Evolutionary conservation across 2,888 invertebrate species (phyloP), one percentile per base, ranked within the genome.

Genomic region (Agrochola circellaris): DNA sequence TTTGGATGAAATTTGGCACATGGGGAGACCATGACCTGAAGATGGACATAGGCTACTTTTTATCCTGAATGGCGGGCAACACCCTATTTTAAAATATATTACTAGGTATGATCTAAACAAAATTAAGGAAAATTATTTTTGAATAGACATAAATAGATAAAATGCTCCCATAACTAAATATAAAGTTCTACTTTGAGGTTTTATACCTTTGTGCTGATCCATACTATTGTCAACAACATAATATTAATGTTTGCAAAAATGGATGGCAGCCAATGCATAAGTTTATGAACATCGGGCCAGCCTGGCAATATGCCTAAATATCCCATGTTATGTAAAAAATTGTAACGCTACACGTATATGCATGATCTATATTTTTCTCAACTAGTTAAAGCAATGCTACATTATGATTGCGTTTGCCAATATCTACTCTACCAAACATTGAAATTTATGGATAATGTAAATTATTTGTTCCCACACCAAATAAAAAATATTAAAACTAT

Each of bases 291-390:
- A 71, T 66, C 71, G 65, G 58, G 69, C 26, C 58, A 64, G 30
- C 38, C 64, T 87, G 87, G 87, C 88, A 81, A 15, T 34, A 34
- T 71, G 87, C 87, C 85, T 85, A 64, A 82, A 64, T 61, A 68
- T 61, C 42, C n/a, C 1, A 45, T 69, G 60, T 80, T 79, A 72
- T 84, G 45, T 68, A 68, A 71, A 60, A 58, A 60, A 62, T 8
- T 48, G 7, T 30, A 69, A 58, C 0, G 0, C 26, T 58, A 45
- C n/a, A n/a, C n/a, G n/a, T 51, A 23, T 51, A 51, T 3, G n/a
- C 26, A 42, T 15, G 42, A 34, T 26, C 23, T 30, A 45, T 15
- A 30, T 34, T 58, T 58, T 38, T 60, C 30, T 56, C 20, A 26
- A 58, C 11, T 45, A 7, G 26, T 60, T n/a, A n/a, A 26, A 61